Evolutionary conservation across 2,888 invertebrate species (phyloP), one percentile per base, ranked within the genome.

Genomic region (Pycnomerus fuliginosus): DNA sequence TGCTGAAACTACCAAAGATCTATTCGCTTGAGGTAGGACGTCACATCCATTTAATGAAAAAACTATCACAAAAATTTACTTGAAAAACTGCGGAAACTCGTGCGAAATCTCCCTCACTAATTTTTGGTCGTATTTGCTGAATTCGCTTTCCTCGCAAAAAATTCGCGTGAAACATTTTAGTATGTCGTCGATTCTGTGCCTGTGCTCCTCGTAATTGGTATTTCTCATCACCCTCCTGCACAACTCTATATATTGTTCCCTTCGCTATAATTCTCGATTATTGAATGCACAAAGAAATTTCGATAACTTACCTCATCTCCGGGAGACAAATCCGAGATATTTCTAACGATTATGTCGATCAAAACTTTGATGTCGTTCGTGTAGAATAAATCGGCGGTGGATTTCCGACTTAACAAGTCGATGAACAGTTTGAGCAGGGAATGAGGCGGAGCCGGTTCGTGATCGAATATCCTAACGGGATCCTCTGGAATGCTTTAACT

Each of bases 301-400:
- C n/a, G 4, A 20, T 20, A 20, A 4, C 55, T 71, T 74, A 90
- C 90, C 77, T 78, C 75, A 69, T 95, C 94, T 15, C 91, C 92
- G 3, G 93, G 83, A 27, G 90, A 87, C 48, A 95, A 78, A 72
- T 97, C 95, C 2, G 90, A 85, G 15, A 97, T 79, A 70, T 94
- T 92, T 32, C 96, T 78, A 34, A 93, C 85, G 38, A 95, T 84
- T 63, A 97, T 95, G 67, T 96, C 97, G 49, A 96, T 86, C 44
- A 96, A 80, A 27, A 96, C 96, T 73, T 90, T 91, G 25, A 90
- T 85, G 68, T 97, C 97, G 65, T 96, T 97, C 0, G 94, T 92
- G 71, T 97, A 97, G 73, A 96, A 91, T 50, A 95, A 79, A 54
- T 83, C 81, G 0, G 95, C 89, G 1, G 94, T 92, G 52, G 81